These are phyloP conservation scores for Eutolmus rufibarbis DNA, from an alignment of 2,888 invertebrate species.

Conservation along the genomic window DNA sequence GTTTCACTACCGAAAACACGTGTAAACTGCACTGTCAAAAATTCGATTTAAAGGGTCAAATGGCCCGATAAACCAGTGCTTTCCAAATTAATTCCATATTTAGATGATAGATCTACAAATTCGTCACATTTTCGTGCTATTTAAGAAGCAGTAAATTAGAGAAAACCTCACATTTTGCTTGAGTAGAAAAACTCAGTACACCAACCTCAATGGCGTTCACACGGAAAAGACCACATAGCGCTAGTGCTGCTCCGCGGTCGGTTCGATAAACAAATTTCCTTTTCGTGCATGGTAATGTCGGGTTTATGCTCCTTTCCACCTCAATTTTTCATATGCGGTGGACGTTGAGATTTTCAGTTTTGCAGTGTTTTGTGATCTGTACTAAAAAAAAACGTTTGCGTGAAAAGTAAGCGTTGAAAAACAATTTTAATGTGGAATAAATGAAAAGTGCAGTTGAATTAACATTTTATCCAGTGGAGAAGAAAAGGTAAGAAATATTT, in stretches of 20 bases:
- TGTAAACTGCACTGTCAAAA: slow-evolving; percentile 25
- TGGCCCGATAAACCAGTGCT: background rate
- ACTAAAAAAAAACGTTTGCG: background rate
- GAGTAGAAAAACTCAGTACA: slow-evolving; percentile 58
- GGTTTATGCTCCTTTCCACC: background rate
- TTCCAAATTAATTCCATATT: background rate
- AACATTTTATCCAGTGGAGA: background rate
- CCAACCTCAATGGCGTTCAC: slow-evolving; percentile 61
- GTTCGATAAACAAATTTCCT: background rate
- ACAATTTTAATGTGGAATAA: background rate
- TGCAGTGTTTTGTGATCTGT: background rate
- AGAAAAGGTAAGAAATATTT: background rate
- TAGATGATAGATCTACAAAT: background rate
- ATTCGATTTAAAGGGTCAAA: background rate
- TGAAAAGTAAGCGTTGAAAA: background rate
- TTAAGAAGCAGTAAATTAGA: background rate
- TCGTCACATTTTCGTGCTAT: background rate
- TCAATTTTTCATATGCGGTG: background rate
- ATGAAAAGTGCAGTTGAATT: background rate
- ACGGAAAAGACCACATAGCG: slow-evolving; percentile 61
- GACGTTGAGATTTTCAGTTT: background rate
- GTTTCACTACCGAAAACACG: slow-evolving; percentile 4
- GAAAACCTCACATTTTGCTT: slow-evolving; percentile 58
- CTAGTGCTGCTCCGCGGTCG: slow-evolving; percentile 51
- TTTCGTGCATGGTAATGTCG: background rate